These are phyloP conservation scores for Ceratotherium simum DNA, from an alignment of 2,113 vertebrate genomes.

Conservation along the genomic window DNA sequence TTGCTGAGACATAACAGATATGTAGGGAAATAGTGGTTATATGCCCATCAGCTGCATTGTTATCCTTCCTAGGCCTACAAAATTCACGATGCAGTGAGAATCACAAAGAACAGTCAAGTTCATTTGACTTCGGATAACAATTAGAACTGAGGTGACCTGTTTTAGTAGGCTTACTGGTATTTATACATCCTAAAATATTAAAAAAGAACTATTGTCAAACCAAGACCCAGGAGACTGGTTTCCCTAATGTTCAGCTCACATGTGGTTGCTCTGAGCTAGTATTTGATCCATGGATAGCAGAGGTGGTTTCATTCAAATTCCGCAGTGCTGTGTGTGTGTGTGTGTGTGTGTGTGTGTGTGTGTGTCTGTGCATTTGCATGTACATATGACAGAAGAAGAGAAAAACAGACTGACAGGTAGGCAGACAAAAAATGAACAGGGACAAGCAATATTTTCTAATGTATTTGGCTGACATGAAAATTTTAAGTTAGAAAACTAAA, in stretches of 20 bases:
- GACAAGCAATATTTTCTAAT: background rate
- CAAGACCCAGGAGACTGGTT: background rate
- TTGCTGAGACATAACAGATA: background rate
- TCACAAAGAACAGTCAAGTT: background rate
- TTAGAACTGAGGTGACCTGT: background rate
- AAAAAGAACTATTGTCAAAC: background rate
- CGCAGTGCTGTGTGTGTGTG: background rate
- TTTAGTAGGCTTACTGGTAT: background rate
- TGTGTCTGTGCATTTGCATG: accelerated
- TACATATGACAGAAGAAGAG: background rate
- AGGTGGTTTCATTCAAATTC: background rate
- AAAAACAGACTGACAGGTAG: background rate
- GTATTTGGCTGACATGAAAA: background rate
- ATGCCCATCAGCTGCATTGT: background rate
- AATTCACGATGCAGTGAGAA: background rate
- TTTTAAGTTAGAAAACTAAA: background rate
- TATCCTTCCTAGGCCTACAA: background rate
- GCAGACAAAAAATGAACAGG: background rate
- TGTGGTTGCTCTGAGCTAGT: background rate
- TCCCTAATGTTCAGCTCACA: background rate
- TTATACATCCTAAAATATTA: background rate
- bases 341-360: background rate
- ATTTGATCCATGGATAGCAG: background rate
- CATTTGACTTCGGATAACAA: background rate
- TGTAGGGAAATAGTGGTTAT: background rate